Evolutionary conservation across 2,888 invertebrate genomes (phyloP), one percentile per base, ranked within the genome.

Genomic region (Habrosyne pyritoides): DNA sequence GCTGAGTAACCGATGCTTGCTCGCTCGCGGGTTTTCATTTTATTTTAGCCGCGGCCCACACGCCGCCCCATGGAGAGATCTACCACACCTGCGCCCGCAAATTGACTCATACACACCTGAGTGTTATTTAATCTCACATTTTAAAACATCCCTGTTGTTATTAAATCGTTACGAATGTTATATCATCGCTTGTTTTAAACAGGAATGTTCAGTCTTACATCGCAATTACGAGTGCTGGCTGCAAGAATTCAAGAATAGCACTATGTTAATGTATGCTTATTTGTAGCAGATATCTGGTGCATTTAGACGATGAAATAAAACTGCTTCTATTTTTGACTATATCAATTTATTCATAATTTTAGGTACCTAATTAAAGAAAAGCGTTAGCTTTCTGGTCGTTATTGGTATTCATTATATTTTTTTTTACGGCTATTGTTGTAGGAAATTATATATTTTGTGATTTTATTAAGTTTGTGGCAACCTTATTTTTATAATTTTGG

Each of bases 21-120:
- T 71, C 68, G 62, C 66, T 72, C 67, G 75, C 76, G 80, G 74
- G 81, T 74, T 83, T 78, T 79, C 81, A 85, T 82, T 84, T 89
- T 91, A 92, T 91, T 92, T 91, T 89, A 75, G 86, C 79, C 58
- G 57, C 91, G 59, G 76, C 91, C 91, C 87, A 91, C 91, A 84
- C 89, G 54, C 42, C 66, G 61, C 66, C 67, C 67, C 75, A 76
- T 79, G 77, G 78, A 79, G 67, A 77, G 82, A 87, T 81, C 82
- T 68, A 79, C 83, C 80, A 83, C 91, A 91, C 92, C 92, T 91
- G 91, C 83, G 77, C 56, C 85, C 82, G 81, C 75, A 72, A 65
- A 73, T 75, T 75, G 76, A 76, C 67, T 74, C 72, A 84, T 86
- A 86, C 84, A 87, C 91, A 91, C 91, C 89, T 90, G 87, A 84